phyloP scores from a whole-genome alignment of 2,113 vertebrate species.

The Noturus placidus region DNA sequence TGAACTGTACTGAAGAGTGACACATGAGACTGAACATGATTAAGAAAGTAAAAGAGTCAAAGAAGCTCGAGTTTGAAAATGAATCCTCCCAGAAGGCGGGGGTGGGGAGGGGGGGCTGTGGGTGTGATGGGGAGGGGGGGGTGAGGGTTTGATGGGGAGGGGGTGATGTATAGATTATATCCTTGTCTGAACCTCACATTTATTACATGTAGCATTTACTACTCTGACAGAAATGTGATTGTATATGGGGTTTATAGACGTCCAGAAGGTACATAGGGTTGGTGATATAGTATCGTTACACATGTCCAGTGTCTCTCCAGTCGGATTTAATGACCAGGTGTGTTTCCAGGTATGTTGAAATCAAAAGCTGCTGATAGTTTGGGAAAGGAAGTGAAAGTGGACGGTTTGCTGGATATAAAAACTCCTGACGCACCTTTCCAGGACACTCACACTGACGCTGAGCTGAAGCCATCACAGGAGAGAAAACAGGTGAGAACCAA shows the following conservation, averaged over 20 bases:
- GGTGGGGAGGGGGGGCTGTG: not conserved
- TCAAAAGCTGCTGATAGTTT: not conserved
- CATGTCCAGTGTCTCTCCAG: not conserved
- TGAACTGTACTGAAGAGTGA: not conserved
- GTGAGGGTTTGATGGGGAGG: too few relatives aligned
- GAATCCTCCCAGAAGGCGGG: not conserved
- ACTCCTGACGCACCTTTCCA: not conserved
- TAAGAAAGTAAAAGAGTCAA: conserved; percentile 11
- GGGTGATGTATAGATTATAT: not conserved
- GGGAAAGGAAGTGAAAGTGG: not conserved
- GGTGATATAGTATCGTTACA: not conserved
- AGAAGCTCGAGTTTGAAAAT: not conserved
- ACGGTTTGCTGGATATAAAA: not conserved
- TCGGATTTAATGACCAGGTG: not conserved
- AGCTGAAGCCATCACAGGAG: not conserved
- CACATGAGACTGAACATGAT: not conserved
- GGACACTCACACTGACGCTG: not conserved
- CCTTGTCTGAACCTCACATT: not conserved
- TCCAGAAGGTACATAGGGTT: not conserved
- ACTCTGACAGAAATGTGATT: not conserved
- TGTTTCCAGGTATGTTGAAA: not conserved
- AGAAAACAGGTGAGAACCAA: not conserved
- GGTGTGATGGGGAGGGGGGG: too few relatives aligned
- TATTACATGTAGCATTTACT: not conserved
- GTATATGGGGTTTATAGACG: not conserved